Evolutionary conservation across 2,797 vertebrate genomes (phyloP).

Genomic region (Trachops cirrhosus): DNA sequence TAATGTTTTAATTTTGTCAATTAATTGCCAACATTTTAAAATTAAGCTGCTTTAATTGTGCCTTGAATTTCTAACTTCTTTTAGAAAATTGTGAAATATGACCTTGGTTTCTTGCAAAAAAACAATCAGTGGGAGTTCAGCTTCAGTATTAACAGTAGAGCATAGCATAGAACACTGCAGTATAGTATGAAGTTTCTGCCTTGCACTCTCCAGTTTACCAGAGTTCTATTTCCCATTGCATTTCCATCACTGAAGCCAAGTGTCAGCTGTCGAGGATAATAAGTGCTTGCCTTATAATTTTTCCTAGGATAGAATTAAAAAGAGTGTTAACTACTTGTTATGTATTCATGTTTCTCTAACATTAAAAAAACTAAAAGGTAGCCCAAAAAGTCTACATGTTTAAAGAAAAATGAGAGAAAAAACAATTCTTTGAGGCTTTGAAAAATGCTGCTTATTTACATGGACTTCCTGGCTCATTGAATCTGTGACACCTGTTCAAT

Average conservation of each 20-base stretch:
- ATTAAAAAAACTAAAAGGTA: neutral
- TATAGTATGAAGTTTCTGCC: fast-evolving
- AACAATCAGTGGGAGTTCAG: neutral
- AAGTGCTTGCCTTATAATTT: neutral
- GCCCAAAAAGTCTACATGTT: neutral
- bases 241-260: neutral
- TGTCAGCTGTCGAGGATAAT: neutral
- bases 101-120: neutral
- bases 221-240: neutral
- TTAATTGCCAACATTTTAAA: slow-evolving; percentile 5
- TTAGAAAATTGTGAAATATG: neutral
- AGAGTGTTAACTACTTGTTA: neutral
- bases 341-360: neutral
- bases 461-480: neutral
- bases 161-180: neutral
- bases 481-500: neutral
- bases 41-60: neutral
- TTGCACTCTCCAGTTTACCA: neutral
- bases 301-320: neutral
- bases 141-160: neutral
- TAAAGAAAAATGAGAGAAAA: neutral
- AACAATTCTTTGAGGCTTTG: neutral
- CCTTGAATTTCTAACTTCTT: neutral
- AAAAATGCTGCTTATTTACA: neutral
- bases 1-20: neutral